Base-by-base conservation (phyloP, 2,888 invertebrate genomes). In the Nomada hirtipes region DNA sequence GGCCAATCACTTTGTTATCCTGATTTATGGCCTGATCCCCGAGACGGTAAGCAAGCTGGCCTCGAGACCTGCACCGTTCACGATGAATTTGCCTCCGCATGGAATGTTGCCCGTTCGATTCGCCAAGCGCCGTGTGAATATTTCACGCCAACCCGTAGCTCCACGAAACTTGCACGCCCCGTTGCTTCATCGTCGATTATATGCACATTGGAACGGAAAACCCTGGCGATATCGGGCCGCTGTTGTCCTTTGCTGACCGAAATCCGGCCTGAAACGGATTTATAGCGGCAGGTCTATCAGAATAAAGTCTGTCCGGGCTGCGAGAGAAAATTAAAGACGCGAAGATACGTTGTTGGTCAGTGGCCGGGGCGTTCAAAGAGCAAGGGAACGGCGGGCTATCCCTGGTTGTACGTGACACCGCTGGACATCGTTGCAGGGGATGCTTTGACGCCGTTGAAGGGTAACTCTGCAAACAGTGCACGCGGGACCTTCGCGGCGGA, bases 381-480 rank as follows among this genome's bases (percentile, higher is more conserved):
- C 20, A 20, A 65, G 29, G 20, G 20, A 13, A 29, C 7, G n/a
- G 2, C 42, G 9, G 18, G 53, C 26, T 57, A 18, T 55, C 18
- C 53, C 26, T 23, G 26, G 70, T 64, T 72, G 65, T 69, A 73
- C 67, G 76, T 72, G 83, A 83, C 76, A 79, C 60, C 64, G 69
- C 50, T 53, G 74, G 61, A 65, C 53, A 67, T 47, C 61, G 80
- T 65, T 65, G 76, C 67, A 61, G 76, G 73, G 61, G 77, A 55
- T 76, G 79, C 87, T 89, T 87, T 89, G 88, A 89, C 89, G 82
- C 80, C 75, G 88, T 69, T 68, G 67, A 71, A 70, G 83, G 85
- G 85, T 87, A 89, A 90, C 86, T 89, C 85, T 57, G 87, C 83
- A 90, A 89, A 90, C 86, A 90, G 85, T 71, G 81, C 84, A 81